Base-by-base conservation (phyloP, 2,888 invertebrate species). In the Syritta pipiens region DNA sequence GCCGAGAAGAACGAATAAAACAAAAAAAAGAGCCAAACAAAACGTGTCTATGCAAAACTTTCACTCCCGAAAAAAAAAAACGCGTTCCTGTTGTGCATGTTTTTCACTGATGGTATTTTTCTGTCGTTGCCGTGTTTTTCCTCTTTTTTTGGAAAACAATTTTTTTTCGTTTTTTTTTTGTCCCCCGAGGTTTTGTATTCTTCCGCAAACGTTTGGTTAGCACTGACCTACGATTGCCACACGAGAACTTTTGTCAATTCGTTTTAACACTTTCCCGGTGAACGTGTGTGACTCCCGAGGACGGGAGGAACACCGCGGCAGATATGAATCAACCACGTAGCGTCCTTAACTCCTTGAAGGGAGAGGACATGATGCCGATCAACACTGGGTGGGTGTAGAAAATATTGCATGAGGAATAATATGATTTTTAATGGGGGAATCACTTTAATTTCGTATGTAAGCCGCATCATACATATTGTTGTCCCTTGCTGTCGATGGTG, bases 171-270 rank as follows among this genome's bases (percentile, higher is more conserved):
- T 5, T 10, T 9, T 5, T 48, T 51, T 17, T 60, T 79, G 72
- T 51, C 9, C 53, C 49, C 53, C 55, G 72, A 72, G 79, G 79
- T 79, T 79, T 79, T 79, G 79, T 68, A 74, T 74, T 62, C 67
- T 68, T 74, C 79, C 79, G 74, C 79, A 79, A 74, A 49, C 74
- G 62, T 79, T 79, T 79, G 79, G 79, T 79, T 74, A 74, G 74
- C 67, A 37, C 72, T 74, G 72, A 79, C 79, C 79, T 79, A 79
- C 62, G 79, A 79, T 63, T 68, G 72, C 67, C 67, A 74, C 74
- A 67, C 49, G 67, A 79, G 57, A 62, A 79, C 79, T 74, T 79
- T 79, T 72, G 74, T 74, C 79, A 79, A 68, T 79, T 51, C 46
- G 53, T 79, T 79, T 79, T 79, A 67, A 79, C 79, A 79, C 79